Conservation (phyloP, 2,888 invertebrate species). For the Drosophila ezoana region DNA sequence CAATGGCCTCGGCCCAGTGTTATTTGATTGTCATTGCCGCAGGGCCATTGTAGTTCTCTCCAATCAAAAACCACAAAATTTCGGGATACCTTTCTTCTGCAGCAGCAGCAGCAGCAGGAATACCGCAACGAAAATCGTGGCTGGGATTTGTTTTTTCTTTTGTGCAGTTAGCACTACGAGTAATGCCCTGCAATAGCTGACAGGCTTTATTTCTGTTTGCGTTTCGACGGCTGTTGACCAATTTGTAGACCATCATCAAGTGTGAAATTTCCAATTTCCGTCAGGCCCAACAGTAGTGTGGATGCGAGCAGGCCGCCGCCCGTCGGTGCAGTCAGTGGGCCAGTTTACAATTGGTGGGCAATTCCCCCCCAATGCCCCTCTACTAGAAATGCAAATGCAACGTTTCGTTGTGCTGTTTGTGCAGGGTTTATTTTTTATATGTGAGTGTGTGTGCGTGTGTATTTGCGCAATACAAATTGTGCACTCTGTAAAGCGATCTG, state of each 20-base stretch:
- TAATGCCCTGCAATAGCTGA: slow-evolving; percentile 65
- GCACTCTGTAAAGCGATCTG: slow-evolving; percentile 50
- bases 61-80: slow-evolving; percentile 70
- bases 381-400: slow-evolving; percentile 52
- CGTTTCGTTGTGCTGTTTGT: slow-evolving; percentile 49
- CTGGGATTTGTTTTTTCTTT: slow-evolving; percentile 71
- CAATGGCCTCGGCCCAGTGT: slow-evolving; percentile 33
- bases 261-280: slow-evolving; percentile 86
- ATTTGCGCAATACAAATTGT: slow-evolving; percentile 55
- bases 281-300: slow-evolving; percentile 26
- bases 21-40: slow-evolving; percentile 62
- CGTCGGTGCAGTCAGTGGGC: slow-evolving; percentile 3
- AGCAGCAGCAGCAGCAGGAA: not conserved
- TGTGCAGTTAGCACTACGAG: slow-evolving; percentile 60
- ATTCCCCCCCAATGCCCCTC: no score
- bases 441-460: slow-evolving; percentile 22
- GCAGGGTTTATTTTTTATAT: slow-evolving; percentile 33
- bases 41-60: slow-evolving; percentile 34
- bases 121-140: slow-evolving; percentile 18
- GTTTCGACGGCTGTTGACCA: slow-evolving; percentile 70
- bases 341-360: slow-evolving; percentile 14
- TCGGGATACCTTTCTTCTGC: slow-evolving; percentile 57
- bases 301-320: no score
- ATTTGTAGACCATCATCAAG: slow-evolving; percentile 81
- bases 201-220: slow-evolving; percentile 62